Percentiles rank a stretch among this genome's conserved stretches.
These are phyloP conservation scores for Harpagoxenus sublaevis DNA, from an alignment of 2,888 invertebrate species.

Conservation along the genomic window DNA sequence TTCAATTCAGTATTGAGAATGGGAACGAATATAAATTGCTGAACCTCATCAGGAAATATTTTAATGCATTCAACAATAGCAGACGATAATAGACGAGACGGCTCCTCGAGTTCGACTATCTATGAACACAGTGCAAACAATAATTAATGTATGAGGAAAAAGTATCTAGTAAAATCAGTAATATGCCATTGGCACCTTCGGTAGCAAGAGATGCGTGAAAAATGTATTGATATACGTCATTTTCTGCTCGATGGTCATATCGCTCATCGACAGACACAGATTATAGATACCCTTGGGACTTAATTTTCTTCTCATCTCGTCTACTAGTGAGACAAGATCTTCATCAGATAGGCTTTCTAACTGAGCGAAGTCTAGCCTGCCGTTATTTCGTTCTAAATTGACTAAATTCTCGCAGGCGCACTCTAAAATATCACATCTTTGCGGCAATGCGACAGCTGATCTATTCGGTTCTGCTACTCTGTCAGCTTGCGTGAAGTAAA, in stretches of 20 bases:
- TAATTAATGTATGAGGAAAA: neutral
- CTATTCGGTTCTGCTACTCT: neutral
- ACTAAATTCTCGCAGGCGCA: constrained; percentile 70
- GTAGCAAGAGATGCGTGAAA: constrained; percentile 76
- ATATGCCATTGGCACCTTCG: constrained; percentile 71
- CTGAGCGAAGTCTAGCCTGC: constrained; percentile 69
- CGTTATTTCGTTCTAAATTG: constrained; percentile 72
- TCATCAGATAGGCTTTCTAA: constrained; percentile 73
- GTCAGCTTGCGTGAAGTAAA: constrained; percentile 65
- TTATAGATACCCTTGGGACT: constrained; percentile 76
- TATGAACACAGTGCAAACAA: constrained; percentile 33
- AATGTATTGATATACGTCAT: constrained; percentile 74
- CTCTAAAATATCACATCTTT: constrained; percentile 71
- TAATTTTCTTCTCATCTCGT: constrained; percentile 72
- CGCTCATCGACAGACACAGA: constrained; percentile 76
- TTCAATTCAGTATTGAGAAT: constrained; percentile 77
- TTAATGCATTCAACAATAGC: constrained; percentile 71
- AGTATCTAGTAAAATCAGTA: constrained; percentile 1
- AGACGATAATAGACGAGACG: constrained; percentile 74
- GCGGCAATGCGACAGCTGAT: neutral
- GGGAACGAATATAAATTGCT: constrained; percentile 77
- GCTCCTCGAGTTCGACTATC: constrained; percentile 74
- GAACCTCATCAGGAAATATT: constrained; percentile 80
- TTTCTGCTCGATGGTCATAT: constrained; percentile 73
- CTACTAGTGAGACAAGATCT: constrained; percentile 70